These are phyloP conservation scores for Paguma larvata DNA, from an alignment of 2,797 vertebrate genomes.

Conservation along the genomic window DNA sequence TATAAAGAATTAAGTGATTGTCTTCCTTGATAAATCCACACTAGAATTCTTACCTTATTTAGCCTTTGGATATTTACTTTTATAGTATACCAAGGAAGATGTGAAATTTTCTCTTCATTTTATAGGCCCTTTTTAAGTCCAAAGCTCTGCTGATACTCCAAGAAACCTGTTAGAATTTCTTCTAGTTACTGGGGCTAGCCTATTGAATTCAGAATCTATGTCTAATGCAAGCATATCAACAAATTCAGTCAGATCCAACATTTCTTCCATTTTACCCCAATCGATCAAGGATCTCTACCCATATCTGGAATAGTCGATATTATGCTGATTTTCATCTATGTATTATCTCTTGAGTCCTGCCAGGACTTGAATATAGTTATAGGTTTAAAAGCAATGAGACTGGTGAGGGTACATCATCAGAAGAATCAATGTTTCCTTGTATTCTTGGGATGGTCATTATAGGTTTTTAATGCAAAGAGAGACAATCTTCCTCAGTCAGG, in stretches of 20 bases:
- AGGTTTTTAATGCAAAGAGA: neutral
- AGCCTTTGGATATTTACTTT: neutral
- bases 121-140: neutral
- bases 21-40: neutral
- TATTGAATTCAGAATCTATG: neutral
- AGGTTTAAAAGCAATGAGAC: neutral
- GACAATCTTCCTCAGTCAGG: neutral
- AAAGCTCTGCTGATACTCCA: neutral
- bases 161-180: neutral
- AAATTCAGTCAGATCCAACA: neutral
- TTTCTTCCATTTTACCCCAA: neutral
- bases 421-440: neutral
- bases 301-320: neutral
- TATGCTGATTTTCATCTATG: neutral
- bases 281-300: neutral
- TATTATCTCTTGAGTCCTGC: neutral
- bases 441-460: neutral
- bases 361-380: neutral
- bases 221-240: neutral
- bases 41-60: neutral
- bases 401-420: neutral
- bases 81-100: neutral
- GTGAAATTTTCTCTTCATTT: neutral
- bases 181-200: neutral
- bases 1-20: neutral